Evolutionary conservation across 2,797 vertebrate species (phyloP).

Genomic region (Esox masquinongy): DNA sequence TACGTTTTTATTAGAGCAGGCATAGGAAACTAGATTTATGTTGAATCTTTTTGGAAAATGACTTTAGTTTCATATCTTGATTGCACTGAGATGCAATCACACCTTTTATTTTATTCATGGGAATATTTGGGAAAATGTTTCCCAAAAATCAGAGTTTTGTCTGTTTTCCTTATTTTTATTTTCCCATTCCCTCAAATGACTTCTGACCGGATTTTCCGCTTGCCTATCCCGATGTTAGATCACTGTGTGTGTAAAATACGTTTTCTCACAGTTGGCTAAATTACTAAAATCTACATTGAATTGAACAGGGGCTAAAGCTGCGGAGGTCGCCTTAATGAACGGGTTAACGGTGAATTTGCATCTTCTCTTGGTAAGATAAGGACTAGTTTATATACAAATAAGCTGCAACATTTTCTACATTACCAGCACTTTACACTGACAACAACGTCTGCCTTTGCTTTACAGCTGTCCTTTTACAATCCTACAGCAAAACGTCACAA

Average conservation of each 20-base stretch:
- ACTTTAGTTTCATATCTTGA: not conserved
- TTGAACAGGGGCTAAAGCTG: constrained; percentile 80
- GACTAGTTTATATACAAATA: not conserved
- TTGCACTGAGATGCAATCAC: not conserved
- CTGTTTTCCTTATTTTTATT: no score
- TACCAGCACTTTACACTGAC: not conserved
- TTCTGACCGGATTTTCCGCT: no score
- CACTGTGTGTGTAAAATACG: not conserved
- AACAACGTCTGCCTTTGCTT: constrained; percentile 10
- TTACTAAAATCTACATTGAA: no score
- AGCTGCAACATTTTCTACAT: not conserved
- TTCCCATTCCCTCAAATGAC: no score
- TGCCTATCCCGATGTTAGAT: not conserved
- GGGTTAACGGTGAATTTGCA: constrained; percentile 93
- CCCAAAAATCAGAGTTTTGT: no score
- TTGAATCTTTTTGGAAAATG: no score
- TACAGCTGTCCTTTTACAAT: constrained; percentile 93
- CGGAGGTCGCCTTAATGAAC: constrained; percentile 93
- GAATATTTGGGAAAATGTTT: no score
- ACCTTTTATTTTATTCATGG: no score
- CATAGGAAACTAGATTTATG: not conserved
- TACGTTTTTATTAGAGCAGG: not conserved
- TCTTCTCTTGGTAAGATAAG: constrained; percentile 82
- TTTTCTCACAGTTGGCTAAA: not conserved
- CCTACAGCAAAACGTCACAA: constrained; percentile 85